These are phyloP conservation scores for Neosalanx taihuensis DNA, from an alignment of 2,797 vertebrate species.

Conservation along the genomic window DNA sequence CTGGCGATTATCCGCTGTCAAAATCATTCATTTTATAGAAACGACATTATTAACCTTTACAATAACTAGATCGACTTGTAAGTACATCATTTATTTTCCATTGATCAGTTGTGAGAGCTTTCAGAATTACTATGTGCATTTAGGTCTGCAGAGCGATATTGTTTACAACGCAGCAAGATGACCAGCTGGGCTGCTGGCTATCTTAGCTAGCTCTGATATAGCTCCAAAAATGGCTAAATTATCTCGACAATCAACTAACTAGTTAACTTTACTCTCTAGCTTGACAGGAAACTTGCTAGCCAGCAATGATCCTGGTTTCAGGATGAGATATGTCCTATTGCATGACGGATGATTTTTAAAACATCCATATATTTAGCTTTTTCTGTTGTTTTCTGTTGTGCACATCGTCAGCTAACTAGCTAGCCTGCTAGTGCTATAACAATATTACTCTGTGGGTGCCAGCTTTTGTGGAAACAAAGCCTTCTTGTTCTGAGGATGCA, in stretches of 20 bases:
- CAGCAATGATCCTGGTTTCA: no score
- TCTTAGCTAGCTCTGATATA: not conserved
- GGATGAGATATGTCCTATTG: no score
- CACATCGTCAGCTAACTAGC: not conserved
- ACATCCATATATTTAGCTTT: no score
- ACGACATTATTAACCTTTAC: not conserved
- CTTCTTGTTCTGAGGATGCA: not conserved
- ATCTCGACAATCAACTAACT: not conserved
- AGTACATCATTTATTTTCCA: slow-evolving; percentile 27
- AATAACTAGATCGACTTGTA: slow-evolving; percentile 26
- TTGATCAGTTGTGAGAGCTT: not conserved
- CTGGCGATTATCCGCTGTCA: slow-evolving; percentile 60
- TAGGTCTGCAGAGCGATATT: not conserved
- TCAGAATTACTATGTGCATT: not conserved
- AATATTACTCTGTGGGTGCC: not conserved
- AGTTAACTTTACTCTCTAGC: not conserved
- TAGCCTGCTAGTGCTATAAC: not conserved
- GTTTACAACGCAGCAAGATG: slow-evolving; percentile 1
- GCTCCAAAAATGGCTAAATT: not conserved
- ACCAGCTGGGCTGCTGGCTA: not conserved
- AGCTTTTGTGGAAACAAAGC: not conserved
- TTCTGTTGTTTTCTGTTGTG: no score
- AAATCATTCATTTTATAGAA: slow-evolving; percentile 34
- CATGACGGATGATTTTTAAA: no score
- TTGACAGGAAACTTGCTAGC: no score